Evolutionary conservation across 2,113 vertebrate genomes (phyloP), one percentile per base, ranked within the genome.

Genomic region (Urocitellus parryii): DNA sequence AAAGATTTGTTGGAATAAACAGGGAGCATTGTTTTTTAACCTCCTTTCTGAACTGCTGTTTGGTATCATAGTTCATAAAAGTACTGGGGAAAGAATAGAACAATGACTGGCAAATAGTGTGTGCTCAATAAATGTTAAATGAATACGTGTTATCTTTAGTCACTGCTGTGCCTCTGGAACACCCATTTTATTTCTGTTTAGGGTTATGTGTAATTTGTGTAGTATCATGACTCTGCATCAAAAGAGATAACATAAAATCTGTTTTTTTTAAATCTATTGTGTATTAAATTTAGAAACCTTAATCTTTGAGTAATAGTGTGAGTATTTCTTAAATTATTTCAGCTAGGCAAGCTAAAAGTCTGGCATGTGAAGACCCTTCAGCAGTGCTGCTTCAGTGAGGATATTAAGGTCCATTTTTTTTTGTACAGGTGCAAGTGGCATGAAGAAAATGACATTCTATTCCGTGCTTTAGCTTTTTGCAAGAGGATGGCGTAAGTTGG

Each of bases 361-460:
- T 51, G 32, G 68, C 61, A 51, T 77, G 8, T n/a, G 51, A 87
- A 89, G 84, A n/a, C 24, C 18, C 22, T 1, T 82, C n/a, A 68
- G 14, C 20, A 10, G 37, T 72, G 48, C 13, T 58, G 1, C 56
- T 76, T 51, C 67, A 58, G 6, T 67, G 88, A 68, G 37, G 39
- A 56, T 27, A 25, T 53, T 91, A 91, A 96, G 88, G 11, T 39
- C 2, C 13, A 4, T 91, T 79, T 72, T 76, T n/a, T n/a, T 51
- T 53, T 14, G 0, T 42, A 72, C 96, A 99, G 99, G 97, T 99
- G 99, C 97, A 98, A 98, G 94, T 99, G 99, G 99, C 99, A 99
- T 76, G 99, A 99, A 91, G 99, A 99, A 95, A 98, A 98, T 3
- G 99, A 99, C 32, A 98, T 98, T 25, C 76, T 98, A 34, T 98